Evolutionary conservation across 2,888 invertebrate genomes (phyloP), one percentile per base, ranked within the genome.

Genomic region (Ischnus inquisitorius): DNA sequence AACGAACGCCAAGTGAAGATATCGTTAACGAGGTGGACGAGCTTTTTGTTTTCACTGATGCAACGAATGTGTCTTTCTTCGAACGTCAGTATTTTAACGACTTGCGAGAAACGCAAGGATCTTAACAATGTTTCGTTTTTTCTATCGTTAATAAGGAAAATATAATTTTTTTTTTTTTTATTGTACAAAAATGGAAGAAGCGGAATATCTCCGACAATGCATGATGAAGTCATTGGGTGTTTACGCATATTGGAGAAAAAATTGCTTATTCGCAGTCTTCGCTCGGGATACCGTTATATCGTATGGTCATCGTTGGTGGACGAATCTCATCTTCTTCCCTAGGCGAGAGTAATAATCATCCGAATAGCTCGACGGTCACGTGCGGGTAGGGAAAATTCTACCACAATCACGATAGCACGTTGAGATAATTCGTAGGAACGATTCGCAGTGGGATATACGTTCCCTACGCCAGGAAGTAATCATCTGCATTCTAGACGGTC

Each of bases 1-100:
- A 43, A 68, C 43, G 16, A 77, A 68, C 68, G 28, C 16, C 76
- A 51, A 77, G 43, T 41, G 19, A 65, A 78, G 54, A 69, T 71
- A 34, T 34, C 8, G 14, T 67, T 41, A 77, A 77, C 67, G 81
- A 71, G 76, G 34, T 69, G 2, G 34, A 6, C 34, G 34, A 34
- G 25, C 46, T 22, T 28, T 62, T 51, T 80, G 6, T 68, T 68
- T 16, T 46, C 34, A 16, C 2, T 48, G 39, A 19, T 28, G 57
- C 57, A 57, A 28, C 28, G n/a, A 3, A 25, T 3, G 5, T 54
- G 22, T 5, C 1, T 57, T 57, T 8, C 1, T 22, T 10, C 22
- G 54, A 25, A 57, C 25, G 54, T 10, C 8, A 5, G 22, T 68
- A 60, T 39, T 46, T 14, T 19, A 19, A 57, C 16, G 8, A 60